Percentiles rank a stretch among this genome's conserved stretches.
phyloP scores from a whole-genome alignment of 2,888 invertebrate species.

The Drosophila longiperda region DNA sequence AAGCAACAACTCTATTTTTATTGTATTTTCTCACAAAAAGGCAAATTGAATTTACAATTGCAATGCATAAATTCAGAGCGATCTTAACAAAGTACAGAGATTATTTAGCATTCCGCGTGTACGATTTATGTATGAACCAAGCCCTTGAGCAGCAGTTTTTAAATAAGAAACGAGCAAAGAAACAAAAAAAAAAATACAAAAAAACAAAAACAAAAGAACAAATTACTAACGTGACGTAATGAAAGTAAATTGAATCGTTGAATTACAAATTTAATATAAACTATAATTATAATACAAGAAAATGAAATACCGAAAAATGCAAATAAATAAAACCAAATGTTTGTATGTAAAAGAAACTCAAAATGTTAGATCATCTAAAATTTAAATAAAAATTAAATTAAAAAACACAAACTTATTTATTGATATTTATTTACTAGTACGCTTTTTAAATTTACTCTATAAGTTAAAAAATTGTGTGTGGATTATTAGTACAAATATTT shows the following conservation, averaged over 20 bases:
- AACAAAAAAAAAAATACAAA: slow-evolving; percentile 12
- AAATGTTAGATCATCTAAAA: slow-evolving; percentile 84
- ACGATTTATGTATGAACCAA: slow-evolving; percentile 50
- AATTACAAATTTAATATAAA: slow-evolving; percentile 74
- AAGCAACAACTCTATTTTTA: slow-evolving; percentile 17
- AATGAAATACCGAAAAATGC: slow-evolving; percentile 42
- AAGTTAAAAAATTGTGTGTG: not conserved
- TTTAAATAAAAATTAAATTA: slow-evolving; percentile 82
- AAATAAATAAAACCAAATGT: slow-evolving; percentile 70
- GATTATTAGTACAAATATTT: not conserved
- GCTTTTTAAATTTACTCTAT: not conserved
- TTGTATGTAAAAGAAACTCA: slow-evolving; percentile 84
- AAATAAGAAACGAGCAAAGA: slow-evolving; percentile 59
- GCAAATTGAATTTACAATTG: slow-evolving; percentile 22
- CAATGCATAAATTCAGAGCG: slow-evolving; percentile 14
- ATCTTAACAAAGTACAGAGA: slow-evolving; percentile 13
- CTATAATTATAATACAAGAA: slow-evolving; percentile 49
- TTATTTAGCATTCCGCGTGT: slow-evolving; percentile 43
- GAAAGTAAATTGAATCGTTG: slow-evolving; percentile 72
- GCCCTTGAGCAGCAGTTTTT: slow-evolving; percentile 59
- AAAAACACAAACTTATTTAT: slow-evolving; percentile 40
- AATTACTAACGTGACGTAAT: slow-evolving; percentile 32
- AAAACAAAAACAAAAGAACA: slow-evolving; percentile 10
- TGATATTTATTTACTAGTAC: too few relatives aligned
- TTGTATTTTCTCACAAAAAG: slow-evolving; percentile 25